Base-by-base conservation (phyloP, 1,140 invertebrate genomes). In the Drosophila bocqueti region DNA sequence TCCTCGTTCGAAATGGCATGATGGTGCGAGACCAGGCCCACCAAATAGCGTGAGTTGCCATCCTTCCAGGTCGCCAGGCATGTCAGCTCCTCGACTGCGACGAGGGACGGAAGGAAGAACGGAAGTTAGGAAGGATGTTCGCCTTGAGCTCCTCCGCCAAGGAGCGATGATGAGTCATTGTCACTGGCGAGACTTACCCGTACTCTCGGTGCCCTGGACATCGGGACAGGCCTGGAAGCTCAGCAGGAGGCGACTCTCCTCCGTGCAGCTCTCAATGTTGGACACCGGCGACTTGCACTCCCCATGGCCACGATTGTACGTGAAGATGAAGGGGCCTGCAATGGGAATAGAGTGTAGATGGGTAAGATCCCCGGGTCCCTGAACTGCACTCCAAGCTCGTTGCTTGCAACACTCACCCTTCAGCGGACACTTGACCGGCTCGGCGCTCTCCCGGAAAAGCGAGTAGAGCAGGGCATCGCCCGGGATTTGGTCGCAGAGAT, bases 191-290 rank as follows among this genome's bases (percentile, higher is more conserved):
- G 38, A 81, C 92, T 93, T 93, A 97, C 96, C 95, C 92, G 96
- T 96, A 87, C 96, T 97, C 93, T 97, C 96, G 2, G 97, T 97
- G 46, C 96, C 96, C 26, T 95, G 94, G 8, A 98, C 95, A 93
- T 98, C 97, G 1, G 97, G 97, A 93, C 98, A 99, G 18, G 97
- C 97, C 94, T 98, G 97, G 93, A 98, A 98, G 91, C 96, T 96
- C 79, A 99, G 95, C 47, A 98, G 94, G 36, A 98, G 93, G 71
- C 96, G 94, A 72, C 96, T 97, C 84, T 98, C 96, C 84, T 98
- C 97, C 2, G 97, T 98, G 93, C 97, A 99, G 55, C 96, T 96
- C 92, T 98, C 97, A 42, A 98, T 96, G 72, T 96, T 96, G 60
- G 97, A 98, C 21, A 96, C 95, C 2, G 97, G 97, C 77, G 95